Base-by-base conservation (phyloP, 2,888 invertebrate genomes). In the Caenorhabditis becei region DNA sequence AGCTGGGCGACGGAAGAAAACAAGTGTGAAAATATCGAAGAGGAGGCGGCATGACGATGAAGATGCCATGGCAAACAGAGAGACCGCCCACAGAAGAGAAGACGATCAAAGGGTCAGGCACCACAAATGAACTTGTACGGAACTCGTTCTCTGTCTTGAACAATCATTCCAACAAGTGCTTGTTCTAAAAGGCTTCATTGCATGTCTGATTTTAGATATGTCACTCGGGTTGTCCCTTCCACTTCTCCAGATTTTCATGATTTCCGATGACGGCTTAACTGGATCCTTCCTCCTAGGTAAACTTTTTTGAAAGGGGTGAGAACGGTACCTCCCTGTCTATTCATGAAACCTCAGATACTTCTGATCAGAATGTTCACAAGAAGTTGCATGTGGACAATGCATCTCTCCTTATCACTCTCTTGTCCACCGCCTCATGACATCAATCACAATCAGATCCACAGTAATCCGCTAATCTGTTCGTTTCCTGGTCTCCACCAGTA, bases 21-120 rank as follows among this genome's bases (percentile, higher is more conserved):
- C 65, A 66, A 74, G 74, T 74, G 74, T 74, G 74, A 74, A 74
- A 74, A 74, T 66, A 66, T 58, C 41, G 41, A 41, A 14, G 35
- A 26, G 37, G 18, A 20, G 37, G 59, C 59, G 37, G 59, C 56
- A 26, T 41, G 41, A 41, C 41, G 41, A 41, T 41, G 41, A 14
- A 35, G 69, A 32, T 51, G 62, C 51, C 51, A 53, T 62, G 41
- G 41, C 59, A 53, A 26, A 53, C 8, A 41, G 26, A 26, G 10
- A 41, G 26, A 26, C 53, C 53, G 53, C 53, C 53, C 53, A 53
- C 23, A 54, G 54, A 65, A 3, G 51, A 65, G 18, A 44, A 35
- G 59, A 24, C 11, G 54, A 54, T 26, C 26, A n/a, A 54, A 54
- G 53, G 53, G 65, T 65, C 65, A 65, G 51, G 51, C 35, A 63